Percentiles rank a stretch among this genome's conserved stretches.
Evolutionary conservation across 2,113 vertebrate genomes (phyloP).

Genomic region (Scartelaos histophorus): DNA sequence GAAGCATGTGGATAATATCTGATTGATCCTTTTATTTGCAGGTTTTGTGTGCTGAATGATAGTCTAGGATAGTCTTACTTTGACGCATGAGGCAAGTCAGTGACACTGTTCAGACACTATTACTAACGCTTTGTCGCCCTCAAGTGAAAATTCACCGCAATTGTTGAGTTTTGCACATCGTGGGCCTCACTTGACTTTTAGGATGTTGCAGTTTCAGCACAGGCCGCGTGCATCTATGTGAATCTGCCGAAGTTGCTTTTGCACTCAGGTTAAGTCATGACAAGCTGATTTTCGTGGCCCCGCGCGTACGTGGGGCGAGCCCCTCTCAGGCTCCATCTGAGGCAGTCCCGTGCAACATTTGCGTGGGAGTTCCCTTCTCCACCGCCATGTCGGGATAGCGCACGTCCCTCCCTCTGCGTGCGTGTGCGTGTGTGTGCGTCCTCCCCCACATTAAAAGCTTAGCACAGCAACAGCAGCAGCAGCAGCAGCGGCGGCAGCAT

Average conservation of each 20-base stretch:
- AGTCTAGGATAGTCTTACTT: too few relatives aligned
- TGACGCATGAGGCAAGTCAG: neutral
- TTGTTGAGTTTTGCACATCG: neutral
- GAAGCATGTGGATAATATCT: too few relatives aligned
- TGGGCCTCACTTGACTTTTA: neutral
- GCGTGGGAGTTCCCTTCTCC: constrained; percentile 83
- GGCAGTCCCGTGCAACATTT: constrained; percentile 79
- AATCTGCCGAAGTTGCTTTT: constrained; percentile 11
- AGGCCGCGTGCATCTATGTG: neutral
- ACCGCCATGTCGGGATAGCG: constrained; percentile 74
- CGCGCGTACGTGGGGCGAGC: constrained; percentile 70
- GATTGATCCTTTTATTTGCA: too few relatives aligned
- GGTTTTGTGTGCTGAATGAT: too few relatives aligned
- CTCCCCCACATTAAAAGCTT: constrained; percentile 76
- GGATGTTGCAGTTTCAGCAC: neutral
- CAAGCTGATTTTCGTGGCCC: constrained; percentile 35
- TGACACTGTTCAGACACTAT: neutral
- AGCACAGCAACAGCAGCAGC: constrained; percentile 62
- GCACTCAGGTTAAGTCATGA: constrained; percentile 54
- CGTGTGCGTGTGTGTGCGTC: constrained; percentile 49
- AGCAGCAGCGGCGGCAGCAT: constrained; percentile 49
- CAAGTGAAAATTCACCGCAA: constrained; percentile 22
- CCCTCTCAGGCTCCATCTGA: constrained; percentile 78
- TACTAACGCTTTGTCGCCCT: constrained; percentile 41
- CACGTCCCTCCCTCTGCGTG: constrained; percentile 48